A percentile compares a stretch with the other conserved stretches of the same genome.
Conservation (phyloP, 2,113 vertebrate species). For the Callipepla californica region DNA sequence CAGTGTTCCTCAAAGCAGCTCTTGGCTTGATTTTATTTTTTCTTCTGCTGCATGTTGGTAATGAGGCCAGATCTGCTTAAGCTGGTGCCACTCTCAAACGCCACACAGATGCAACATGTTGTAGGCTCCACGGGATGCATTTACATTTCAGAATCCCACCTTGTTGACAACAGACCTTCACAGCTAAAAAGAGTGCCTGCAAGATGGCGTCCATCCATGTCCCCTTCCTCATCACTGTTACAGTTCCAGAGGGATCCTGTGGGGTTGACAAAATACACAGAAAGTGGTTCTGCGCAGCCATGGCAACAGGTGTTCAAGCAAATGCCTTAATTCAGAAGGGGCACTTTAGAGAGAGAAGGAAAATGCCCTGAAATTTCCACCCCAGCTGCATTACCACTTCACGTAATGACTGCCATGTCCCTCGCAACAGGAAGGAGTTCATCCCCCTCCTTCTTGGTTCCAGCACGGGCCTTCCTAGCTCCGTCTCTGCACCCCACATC, state of each 20-base stretch:
- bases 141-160: rapidly evolving
- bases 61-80: rapidly evolving
- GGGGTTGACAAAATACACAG: rapidly evolving
- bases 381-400: rapidly evolving
- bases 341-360: not conserved
- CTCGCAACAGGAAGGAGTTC: rapidly evolving
- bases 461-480: not conserved
- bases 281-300: rapidly evolving
- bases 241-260: rapidly evolving
- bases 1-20: not conserved
- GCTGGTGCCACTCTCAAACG: not conserved
- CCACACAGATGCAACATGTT: rapidly evolving
- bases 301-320: not conserved
- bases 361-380: not conserved
- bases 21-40: rapidly evolving
- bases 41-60: rapidly evolving
- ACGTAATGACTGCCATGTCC: rapidly evolving
- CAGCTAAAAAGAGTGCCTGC: not conserved
- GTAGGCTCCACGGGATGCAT: rapidly evolving
- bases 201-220: not conserved
- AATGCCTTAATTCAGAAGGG: not conserved
- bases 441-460: not conserved
- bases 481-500: not conserved
- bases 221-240: not conserved
- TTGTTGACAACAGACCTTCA: not conserved